Evolutionary conservation across 1,140 invertebrate genomes (phyloP), one percentile per base, ranked within the genome.

Genomic region (Polypedilum vanderplanki): DNA sequence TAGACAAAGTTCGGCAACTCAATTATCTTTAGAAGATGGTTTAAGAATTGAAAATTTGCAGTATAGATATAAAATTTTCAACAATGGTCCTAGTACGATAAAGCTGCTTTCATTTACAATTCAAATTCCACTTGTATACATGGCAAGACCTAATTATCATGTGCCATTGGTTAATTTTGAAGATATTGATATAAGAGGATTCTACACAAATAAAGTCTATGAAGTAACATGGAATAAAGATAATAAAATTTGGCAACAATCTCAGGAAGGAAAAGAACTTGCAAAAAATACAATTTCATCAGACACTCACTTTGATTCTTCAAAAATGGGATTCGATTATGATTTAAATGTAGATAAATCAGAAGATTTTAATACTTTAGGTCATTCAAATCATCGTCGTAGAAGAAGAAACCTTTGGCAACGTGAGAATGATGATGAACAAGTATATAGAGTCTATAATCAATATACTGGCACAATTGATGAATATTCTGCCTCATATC

Each of bases 81-180:
- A 75, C 20, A 70, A 74, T 17, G 76, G 75, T 18, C 76, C 81
- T 57, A 83, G 81, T 75, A 78, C 75, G 8, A 77, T 83, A 4
- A 79, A 79, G n/a, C 76, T 76, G 18, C 67, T 83, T 22, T 78
- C 81, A 12, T 74, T 83, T 5, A 76, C 76, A 9, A 80, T 83
- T 33, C 74, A 77, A 33, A 82, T 83, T 73, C 81, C 81, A 0
- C 77, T 82, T 12, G 78, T 80, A 5, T 81, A 82, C n/a, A 75
- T 81, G 3, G 70, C 77, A 17, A 80, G 78, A 9, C 79, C 78
- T n/a, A 57, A 40, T 7, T 76, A 77, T 9, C 76, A 77, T 5
- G 78, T 81, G 20, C 79, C 79, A 9, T 79, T 83, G 5, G 77
- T 83, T 33, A 78, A 81, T 57, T 75, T 81, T 12, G 76, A 76